Percentiles rank a stretch among this genome's conserved stretches.
Conservation (phyloP, 2,797 vertebrate genomes). For the Poecilia picta region DNA sequence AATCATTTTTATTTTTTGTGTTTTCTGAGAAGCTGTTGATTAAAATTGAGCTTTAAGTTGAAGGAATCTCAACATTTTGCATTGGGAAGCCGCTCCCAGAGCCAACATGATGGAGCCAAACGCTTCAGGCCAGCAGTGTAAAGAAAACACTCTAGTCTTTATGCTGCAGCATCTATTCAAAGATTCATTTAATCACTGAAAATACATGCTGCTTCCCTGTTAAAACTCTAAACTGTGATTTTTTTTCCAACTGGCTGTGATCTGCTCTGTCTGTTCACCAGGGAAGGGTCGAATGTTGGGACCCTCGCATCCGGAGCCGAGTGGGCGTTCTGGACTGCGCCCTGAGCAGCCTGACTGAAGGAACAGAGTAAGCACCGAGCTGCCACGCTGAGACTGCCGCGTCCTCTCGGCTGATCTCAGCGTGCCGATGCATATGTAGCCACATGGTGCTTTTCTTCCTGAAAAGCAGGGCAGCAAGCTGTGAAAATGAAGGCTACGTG, state of each 20-base stretch:
- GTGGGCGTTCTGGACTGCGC: constrained; percentile 93
- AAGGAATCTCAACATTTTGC: not conserved
- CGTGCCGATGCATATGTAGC: constrained; percentile 5
- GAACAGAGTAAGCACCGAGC: constrained; percentile 86
- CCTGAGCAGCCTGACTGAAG: constrained; percentile 88
- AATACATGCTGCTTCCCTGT: not conserved
- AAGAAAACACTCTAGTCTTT: not conserved
- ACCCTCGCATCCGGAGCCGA: constrained; percentile 88
- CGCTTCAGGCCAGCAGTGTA: not conserved
- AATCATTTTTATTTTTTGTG: not conserved
- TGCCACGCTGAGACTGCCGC: not conserved
- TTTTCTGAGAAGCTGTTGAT: not conserved
- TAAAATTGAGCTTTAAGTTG: not conserved
- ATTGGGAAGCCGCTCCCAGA: not conserved
- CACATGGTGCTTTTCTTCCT: constrained; percentile 23
- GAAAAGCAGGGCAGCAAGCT: constrained; percentile 22
- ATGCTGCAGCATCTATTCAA: not conserved
- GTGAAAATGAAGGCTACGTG: not conserved
- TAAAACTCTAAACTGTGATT: not conserved
- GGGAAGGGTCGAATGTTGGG: constrained; percentile 98
- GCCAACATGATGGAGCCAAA: not conserved
- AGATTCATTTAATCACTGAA: not conserved
- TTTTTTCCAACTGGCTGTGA: not conserved
- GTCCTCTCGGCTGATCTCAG: constrained; percentile 12
- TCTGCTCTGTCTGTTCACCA: constrained; percentile 49